Percentiles rank a stretch among this genome's conserved stretches.
Conservation (phyloP, 2,113 vertebrate genomes). For the Alaudala cheleensis region DNA sequence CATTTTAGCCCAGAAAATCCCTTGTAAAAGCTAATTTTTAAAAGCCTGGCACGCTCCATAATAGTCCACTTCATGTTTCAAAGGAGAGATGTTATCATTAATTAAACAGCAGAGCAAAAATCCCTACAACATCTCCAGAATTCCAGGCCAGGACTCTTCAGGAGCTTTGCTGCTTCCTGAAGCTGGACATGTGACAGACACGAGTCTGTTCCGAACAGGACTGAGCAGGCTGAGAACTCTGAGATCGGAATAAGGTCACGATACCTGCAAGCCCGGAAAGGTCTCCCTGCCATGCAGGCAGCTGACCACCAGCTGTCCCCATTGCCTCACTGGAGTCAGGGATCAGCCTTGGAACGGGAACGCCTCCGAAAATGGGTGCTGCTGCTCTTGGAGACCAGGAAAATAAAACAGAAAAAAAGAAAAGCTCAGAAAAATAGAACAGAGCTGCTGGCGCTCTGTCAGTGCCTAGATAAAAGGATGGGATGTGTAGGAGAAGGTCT, state of each 20-base stretch:
- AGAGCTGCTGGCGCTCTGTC: neutral
- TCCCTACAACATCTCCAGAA: neutral
- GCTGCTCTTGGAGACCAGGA: neutral
- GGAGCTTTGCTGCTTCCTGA: neutral
- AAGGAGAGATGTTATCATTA: neutral
- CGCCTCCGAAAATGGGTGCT: neutral
- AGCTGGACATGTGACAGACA: neutral
- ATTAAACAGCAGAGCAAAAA: neutral
- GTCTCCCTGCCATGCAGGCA: neutral
- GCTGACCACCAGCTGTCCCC: constrained; percentile 57
- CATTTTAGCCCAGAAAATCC: neutral
- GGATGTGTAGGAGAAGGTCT: neutral
- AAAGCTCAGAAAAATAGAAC: neutral
- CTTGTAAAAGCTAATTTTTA: neutral
- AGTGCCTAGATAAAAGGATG: neutral
- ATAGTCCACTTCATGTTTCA: neutral
- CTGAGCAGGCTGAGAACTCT: neutral
- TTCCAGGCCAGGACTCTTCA: neutral
- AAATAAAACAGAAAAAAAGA: neutral
- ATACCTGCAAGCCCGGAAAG: neutral
- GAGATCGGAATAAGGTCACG: neutral
- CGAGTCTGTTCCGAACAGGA: rapidly evolving
- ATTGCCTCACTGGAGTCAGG: constrained; percentile 12
- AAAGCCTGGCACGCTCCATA: neutral
- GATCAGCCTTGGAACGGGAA: rapidly evolving